Percentiles rank a stretch among this genome's conserved stretches.
Conservation (phyloP, 2,888 invertebrate species). For the Himalopsyche kuldschensis region DNA sequence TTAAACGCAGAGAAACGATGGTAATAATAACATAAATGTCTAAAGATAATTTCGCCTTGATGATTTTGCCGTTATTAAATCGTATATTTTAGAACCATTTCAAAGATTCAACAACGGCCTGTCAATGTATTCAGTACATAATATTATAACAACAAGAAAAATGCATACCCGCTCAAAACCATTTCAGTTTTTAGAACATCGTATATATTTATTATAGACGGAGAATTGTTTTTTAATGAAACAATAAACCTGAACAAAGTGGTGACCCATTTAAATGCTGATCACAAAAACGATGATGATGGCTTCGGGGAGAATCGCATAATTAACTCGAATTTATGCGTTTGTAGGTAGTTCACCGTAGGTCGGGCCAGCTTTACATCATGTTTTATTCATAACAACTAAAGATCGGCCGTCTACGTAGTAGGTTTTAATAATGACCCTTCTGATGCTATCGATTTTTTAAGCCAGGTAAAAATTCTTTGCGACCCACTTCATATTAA, state of each 20-base stretch:
- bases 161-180: no score
- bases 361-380: background rate
- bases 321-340: constrained; percentile 5
- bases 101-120: no score
- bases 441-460: background rate
- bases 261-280: background rate
- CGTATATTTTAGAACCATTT: no score
- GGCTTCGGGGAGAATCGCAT: background rate
- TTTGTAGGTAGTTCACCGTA: background rate
- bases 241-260: background rate
- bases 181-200: background rate
- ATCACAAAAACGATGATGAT: background rate
- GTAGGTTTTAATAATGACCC: background rate
- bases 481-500: no score
- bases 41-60: no score
- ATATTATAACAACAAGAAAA: no score
- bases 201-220: no score
- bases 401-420: background rate
- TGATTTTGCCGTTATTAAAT: no score
- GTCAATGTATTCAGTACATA: no score
- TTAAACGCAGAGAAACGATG: no score
- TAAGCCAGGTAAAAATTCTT: background rate
- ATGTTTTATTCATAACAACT: background rate
- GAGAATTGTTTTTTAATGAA: no score
- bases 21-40: no score